Conservation (phyloP, 2,888 invertebrate genomes). For the Koerneria pararmatus region DNA sequence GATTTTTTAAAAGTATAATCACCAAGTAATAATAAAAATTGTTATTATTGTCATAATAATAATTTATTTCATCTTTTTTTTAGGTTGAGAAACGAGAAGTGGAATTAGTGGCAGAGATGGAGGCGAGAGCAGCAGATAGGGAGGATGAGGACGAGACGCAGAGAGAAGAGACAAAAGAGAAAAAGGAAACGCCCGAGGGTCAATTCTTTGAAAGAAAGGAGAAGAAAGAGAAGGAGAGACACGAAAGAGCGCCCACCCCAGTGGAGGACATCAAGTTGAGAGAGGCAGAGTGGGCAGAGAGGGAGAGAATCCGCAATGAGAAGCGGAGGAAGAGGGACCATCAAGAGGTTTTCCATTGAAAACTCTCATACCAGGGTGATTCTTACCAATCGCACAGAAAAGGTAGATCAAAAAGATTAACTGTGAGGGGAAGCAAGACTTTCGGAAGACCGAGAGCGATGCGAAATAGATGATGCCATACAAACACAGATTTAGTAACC, state of each 20-base stretch:
- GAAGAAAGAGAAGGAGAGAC: constrained; percentile 29
- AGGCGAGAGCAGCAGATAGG: constrained; percentile 11
- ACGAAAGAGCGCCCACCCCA: constrained; percentile 54
- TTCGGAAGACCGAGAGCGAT: too few species aligned
- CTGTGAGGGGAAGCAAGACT: too few species aligned
- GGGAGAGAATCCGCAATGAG: constrained; percentile 48
- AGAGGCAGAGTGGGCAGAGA: constrained; percentile 56
- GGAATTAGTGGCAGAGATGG: constrained; percentile 21
- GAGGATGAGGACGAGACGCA: constrained; percentile 19
- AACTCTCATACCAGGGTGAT: too few species aligned
- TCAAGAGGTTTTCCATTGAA: constrained; percentile 26
- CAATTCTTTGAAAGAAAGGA: constrained; percentile 31
- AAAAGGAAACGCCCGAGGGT: constrained; percentile 5
- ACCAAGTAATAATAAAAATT: too few species aligned
- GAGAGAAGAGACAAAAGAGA: constrained; percentile 16
- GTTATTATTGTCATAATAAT: too few species aligned
- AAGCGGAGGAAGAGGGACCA: constrained; percentile 33
- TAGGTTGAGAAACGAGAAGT: constrained; percentile 21
- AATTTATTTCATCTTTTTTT: not conserved
- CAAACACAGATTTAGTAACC: too few species aligned
- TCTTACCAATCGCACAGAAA: too few species aligned
- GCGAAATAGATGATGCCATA: too few species aligned
- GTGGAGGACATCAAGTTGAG: constrained; percentile 54
- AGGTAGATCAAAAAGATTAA: too few species aligned
- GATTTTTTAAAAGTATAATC: too few species aligned